These are phyloP conservation scores for Agrypnia vestita DNA, from an alignment of 1,140 invertebrate species.

Conservation along the genomic window DNA sequence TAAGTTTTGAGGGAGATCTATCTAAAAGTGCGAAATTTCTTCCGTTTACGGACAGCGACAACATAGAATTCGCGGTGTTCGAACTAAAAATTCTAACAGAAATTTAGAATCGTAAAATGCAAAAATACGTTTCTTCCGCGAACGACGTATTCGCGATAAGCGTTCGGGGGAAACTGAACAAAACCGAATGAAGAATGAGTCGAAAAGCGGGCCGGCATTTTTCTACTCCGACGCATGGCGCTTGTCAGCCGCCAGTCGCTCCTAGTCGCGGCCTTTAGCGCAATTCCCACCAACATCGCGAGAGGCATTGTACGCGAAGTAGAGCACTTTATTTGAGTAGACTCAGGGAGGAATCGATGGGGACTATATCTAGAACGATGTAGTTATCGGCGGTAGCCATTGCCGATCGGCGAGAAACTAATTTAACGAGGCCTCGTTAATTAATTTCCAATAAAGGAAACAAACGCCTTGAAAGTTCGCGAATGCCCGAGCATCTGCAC, in stretches of 20 bases:
- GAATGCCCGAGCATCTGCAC: background rate
- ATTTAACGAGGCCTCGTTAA: conserved; percentile 22
- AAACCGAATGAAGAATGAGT: conserved; percentile 7
- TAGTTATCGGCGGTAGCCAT: background rate
- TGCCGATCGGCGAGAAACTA: background rate
- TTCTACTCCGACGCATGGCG: background rate
- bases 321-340: conserved; percentile 26
- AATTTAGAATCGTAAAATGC: background rate
- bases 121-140: background rate
- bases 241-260: background rate
- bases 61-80: conserved; percentile 4
- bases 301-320: conserved; percentile 35
- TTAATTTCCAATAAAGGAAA: conserved; percentile 13
- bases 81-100: background rate
- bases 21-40: conserved; percentile 20
- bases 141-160: background rate
- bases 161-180: conserved; percentile 6
- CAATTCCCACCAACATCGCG: background rate
- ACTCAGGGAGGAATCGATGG: background rate
- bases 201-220: background rate
- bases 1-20: conserved; percentile 14
- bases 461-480: background rate
- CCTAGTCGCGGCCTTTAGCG: background rate
- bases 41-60: conserved; percentile 30
- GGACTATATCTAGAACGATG: conserved; percentile 15